Evolutionary conservation across 2,113 vertebrate species (phyloP).

Genomic region (Natator depressus): DNA sequence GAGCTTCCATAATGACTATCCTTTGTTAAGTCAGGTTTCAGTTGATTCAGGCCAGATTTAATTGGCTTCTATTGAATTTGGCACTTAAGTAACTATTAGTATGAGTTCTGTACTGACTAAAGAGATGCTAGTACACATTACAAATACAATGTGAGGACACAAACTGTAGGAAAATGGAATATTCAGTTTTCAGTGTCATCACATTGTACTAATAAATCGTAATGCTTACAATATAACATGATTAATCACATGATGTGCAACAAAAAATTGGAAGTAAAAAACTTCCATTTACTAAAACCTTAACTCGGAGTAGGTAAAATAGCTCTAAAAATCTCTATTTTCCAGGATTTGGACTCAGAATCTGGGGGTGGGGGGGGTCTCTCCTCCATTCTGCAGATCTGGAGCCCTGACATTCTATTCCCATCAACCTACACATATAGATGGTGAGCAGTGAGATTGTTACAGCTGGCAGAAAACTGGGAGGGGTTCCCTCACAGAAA

Average conservation of each 20-base stretch:
- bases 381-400: not conserved
- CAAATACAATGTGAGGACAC: not conserved
- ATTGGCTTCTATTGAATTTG: constrained; percentile 55
- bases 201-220: not conserved
- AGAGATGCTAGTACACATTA: constrained; percentile 10
- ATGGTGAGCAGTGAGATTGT: not conserved
- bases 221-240: not conserved
- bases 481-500: not conserved
- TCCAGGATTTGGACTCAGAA: not conserved
- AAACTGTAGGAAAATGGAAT: not conserved
- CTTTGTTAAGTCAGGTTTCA: constrained; percentile 52
- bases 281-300: not conserved
- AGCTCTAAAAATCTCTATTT: not conserved
- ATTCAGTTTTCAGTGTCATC: constrained; percentile 7
- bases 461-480: not conserved
- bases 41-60: constrained; percentile 55
- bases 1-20: constrained; percentile 59
- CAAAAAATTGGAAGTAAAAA: not conserved
- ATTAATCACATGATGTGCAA: not conserved
- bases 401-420: not conserved
- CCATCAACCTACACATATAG: not conserved
- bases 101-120: constrained; percentile 31
- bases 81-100: constrained; percentile 11
- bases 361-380: no score
- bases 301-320: not conserved